Percentiles rank a stretch among this genome's conserved stretches.
Conservation (phyloP, 2,113 vertebrate species). For the Eudyptes chrysolophus region DNA sequence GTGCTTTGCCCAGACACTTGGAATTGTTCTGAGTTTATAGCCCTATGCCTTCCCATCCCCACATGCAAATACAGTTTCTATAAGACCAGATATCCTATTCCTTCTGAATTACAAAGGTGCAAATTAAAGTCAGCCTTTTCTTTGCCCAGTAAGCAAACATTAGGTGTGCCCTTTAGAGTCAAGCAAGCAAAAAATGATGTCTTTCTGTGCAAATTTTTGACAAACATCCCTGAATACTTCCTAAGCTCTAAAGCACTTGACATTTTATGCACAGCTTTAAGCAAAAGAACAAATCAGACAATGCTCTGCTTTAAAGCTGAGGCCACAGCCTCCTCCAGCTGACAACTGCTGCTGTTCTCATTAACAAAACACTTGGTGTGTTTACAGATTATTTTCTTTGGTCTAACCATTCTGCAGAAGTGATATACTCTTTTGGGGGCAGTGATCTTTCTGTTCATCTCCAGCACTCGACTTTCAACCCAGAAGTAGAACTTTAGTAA, state of each 20-base stretch:
- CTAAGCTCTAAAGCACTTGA: background rate
- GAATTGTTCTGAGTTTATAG: background rate
- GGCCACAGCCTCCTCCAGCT: background rate
- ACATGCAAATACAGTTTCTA: background rate
- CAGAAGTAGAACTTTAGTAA: background rate
- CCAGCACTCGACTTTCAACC: background rate
- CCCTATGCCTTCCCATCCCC: background rate
- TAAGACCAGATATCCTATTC: background rate
- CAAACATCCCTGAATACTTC: background rate
- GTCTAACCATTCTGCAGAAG: background rate
- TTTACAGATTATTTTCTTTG: background rate
- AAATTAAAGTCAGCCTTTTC: background rate
- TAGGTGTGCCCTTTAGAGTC: background rate
- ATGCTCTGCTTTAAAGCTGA: background rate
- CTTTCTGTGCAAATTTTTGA: background rate
- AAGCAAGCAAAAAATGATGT: background rate
- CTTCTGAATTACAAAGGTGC: background rate
- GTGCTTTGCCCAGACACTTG: background rate
- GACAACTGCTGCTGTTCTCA: background rate
- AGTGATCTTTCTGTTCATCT: background rate
- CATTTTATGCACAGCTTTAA: background rate
- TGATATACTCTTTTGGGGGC: background rate
- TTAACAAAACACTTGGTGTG: background rate
- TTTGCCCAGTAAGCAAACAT: background rate
- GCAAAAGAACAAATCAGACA: background rate